Evolutionary conservation across 2,888 invertebrate genomes (phyloP).

Genomic region (Drosophila planitibia): DNA sequence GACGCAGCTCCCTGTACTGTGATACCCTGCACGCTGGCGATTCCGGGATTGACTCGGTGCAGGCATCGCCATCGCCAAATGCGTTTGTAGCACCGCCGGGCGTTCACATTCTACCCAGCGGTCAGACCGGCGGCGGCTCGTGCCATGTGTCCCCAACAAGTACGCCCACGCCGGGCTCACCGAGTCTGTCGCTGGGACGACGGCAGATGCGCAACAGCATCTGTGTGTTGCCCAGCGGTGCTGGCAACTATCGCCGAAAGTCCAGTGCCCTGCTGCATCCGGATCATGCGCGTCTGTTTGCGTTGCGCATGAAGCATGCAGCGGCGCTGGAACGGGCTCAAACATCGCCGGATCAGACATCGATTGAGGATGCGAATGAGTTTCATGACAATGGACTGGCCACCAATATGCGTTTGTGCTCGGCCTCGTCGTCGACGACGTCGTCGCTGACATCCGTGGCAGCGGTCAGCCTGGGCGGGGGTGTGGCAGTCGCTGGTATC

Average conservation of each 20-base stretch:
- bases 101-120: slow-evolving; percentile 62
- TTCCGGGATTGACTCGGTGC: slow-evolving; percentile 90
- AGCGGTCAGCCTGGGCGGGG: slow-evolving; percentile 84
- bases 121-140: slow-evolving; percentile 80
- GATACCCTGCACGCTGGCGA: slow-evolving; percentile 87
- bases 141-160: slow-evolving; percentile 84
- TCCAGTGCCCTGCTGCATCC: slow-evolving; percentile 89
- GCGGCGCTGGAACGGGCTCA: slow-evolving; percentile 83
- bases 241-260: slow-evolving; percentile 86
- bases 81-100: slow-evolving; percentile 85
- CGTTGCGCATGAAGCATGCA: slow-evolving; percentile 85
- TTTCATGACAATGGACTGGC: slow-evolving; percentile 85
- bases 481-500: slow-evolving; percentile 58
- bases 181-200: slow-evolving; percentile 83
- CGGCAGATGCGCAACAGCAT: slow-evolving; percentile 76
- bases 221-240: slow-evolving; percentile 64
- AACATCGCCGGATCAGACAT: slow-evolving; percentile 84
- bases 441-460: slow-evolving; percentile 87
- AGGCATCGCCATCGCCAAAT: slow-evolving; percentile 88
- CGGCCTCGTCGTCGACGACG: slow-evolving; percentile 87
- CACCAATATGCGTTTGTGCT: slow-evolving; percentile 84
- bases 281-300: slow-evolving; percentile 89
- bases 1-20: slow-evolving; percentile 85
- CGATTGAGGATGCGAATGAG: slow-evolving; percentile 86
- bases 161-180: slow-evolving; percentile 84